These are phyloP conservation scores for Diabrotica undecimpunctata DNA, from an alignment of 1,140 invertebrate species.

Conservation along the genomic window DNA sequence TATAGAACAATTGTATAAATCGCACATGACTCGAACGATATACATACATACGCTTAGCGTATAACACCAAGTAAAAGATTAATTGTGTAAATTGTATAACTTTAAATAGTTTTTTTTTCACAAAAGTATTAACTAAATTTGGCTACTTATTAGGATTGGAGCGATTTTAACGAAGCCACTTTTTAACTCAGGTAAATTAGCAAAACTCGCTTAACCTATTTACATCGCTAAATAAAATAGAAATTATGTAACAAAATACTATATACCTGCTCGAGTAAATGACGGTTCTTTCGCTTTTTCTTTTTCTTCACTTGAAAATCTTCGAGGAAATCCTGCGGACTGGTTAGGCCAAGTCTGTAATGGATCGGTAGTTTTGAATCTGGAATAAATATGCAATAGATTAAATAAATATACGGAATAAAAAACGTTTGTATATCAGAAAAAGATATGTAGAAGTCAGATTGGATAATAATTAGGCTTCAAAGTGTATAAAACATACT, in stretches of 20 bases:
- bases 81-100: background rate
- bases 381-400: conserved; percentile 12
- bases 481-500: background rate
- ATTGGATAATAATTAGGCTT: background rate
- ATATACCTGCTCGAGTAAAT: conserved; percentile 44
- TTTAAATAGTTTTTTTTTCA: conserved; percentile 7
- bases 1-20: no score
- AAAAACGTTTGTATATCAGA: background rate
- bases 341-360: conserved; percentile 37
- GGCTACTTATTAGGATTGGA: no score
- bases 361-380: conserved; percentile 43
- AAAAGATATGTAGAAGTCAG: background rate
- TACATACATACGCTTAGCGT: no score
- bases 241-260: conserved; percentile 36
- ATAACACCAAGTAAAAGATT: background rate
- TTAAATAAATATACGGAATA: background rate
- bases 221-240: conserved; percentile 20
- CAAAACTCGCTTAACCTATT: conserved; percentile 11
- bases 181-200: background rate
- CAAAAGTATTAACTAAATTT: no score
- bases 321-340: conserved; percentile 24
- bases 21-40: no score
- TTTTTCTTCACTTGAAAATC: conserved; percentile 28
- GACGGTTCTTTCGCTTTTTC: conserved; percentile 33
- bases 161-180: background rate